phyloP scores from a whole-genome alignment of 2,113 vertebrate species.

The Carettochelys insculpta region DNA sequence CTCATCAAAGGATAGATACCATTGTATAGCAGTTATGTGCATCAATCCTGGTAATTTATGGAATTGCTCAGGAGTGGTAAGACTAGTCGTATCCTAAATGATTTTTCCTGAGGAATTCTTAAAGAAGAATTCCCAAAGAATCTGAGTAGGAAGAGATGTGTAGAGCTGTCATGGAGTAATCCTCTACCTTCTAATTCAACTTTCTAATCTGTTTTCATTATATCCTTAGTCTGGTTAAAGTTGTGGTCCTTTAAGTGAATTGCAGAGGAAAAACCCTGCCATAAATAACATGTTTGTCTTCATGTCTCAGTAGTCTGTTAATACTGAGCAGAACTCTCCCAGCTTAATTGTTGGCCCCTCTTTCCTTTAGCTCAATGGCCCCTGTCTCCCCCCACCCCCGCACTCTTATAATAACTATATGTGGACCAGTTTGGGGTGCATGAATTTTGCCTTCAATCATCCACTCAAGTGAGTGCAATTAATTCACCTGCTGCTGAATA shows the following conservation, averaged over 20 bases:
- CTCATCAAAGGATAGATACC: background rate
- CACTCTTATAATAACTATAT: too few species aligned
- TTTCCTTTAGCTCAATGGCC: background rate
- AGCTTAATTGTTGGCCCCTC: background rate
- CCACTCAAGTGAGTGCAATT: background rate
- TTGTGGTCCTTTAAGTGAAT: background rate
- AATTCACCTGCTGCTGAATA: background rate
- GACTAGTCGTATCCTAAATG: background rate
- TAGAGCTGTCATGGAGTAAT: background rate
- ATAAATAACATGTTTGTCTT: background rate
- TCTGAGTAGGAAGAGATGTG: background rate
- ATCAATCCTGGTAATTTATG: background rate
- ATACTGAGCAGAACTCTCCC: background rate
- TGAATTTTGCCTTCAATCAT: background rate
- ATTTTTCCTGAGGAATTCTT: background rate
- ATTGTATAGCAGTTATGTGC: background rate
- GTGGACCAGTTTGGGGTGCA: background rate
- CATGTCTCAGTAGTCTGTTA: background rate
- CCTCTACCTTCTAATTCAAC: background rate
- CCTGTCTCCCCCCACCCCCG: too few species aligned
- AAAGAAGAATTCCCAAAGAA: background rate
- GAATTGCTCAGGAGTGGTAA: background rate
- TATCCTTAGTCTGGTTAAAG: background rate
- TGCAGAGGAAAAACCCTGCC: background rate
- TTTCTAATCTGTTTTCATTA: slow-evolving; percentile 4